Evolutionary conservation across 2,113 vertebrate species (phyloP), one percentile per base, ranked within the genome.

Genomic region (Murina feae): DNA sequence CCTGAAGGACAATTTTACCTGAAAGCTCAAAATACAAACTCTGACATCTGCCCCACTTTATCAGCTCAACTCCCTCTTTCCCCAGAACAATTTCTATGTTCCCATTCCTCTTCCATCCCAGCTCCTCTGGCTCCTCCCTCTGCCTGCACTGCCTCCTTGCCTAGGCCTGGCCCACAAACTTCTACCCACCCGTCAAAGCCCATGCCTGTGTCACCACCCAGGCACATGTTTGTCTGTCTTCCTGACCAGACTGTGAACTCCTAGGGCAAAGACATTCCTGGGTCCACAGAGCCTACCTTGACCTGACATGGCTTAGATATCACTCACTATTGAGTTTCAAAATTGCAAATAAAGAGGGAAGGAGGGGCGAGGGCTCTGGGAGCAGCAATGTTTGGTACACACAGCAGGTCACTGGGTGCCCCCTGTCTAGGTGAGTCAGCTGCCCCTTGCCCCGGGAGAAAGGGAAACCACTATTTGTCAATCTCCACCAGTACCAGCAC

Each of bases 381-480:
- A 18, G 2, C 20, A 79, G 37, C 63, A 80, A 14, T 75, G 79
- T 94, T 94, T 89, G 80, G 11, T 42, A 35, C 37, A 89, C 63
- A 93, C 10, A 86, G 51, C 63, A 44, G 81, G 78, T 85, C 5
- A 0, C 1, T 65, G 42, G 69, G 82, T 5, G 16, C 63, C 89
- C 89, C 63, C 17, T 37, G 63, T 42, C 42, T 30, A 35, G 44
- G 9, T 97, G 96, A 97, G 95, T 97, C 96, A 97, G 63, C 72
- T 79, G 96, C 75, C 68, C 93, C 72, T 90, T 92, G 94, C 66
- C 71, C 94, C 1, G 65, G 17, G 51, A 32, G 44, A 51, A 92
- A 68, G 58, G 25, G 39, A 96, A 95, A 93, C 69, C 25, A 0
- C 69, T 28, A 37, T 51, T 90, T 94, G 87, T 72, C 76, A 66